phyloP scores from a whole-genome alignment of 2,888 invertebrate genomes.

The Aspidapion aeneum region DNA sequence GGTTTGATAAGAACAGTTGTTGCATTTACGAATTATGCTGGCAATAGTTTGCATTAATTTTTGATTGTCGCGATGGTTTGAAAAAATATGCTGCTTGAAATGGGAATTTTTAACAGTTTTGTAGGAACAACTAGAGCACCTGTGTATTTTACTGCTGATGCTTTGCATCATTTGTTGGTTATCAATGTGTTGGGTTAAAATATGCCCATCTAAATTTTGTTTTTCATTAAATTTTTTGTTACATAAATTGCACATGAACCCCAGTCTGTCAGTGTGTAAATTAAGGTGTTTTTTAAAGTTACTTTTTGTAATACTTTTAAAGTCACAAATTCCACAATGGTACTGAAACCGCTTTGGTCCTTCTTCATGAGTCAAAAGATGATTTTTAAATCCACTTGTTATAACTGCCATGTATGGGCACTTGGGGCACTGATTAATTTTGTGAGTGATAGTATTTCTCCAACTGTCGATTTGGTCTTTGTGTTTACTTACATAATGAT shows the following conservation, averaged over 20 bases:
- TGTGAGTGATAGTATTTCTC: constrained; percentile 4
- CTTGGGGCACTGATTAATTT: constrained; percentile 14
- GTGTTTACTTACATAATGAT: constrained; percentile 20
- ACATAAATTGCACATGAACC: constrained; percentile 1
- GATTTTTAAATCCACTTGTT: background rate
- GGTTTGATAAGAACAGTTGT: no score
- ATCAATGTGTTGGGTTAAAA: background rate
- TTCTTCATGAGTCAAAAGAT: background rate
- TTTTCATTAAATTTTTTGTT: background rate
- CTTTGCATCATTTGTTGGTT: background rate
- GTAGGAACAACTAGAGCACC: background rate
- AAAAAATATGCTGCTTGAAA: no score
- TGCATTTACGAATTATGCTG: no score
- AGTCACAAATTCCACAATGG: background rate
- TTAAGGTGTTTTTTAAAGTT: constrained; percentile 12
- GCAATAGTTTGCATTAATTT: no score
- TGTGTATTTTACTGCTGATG: background rate
- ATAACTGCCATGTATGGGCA: constrained; percentile 9
- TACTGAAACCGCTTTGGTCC: background rate
- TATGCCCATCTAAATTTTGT: background rate
- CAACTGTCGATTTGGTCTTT: constrained; percentile 2
- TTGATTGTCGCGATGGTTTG: no score
- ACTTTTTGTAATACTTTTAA: background rate
- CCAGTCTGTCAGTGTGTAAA: constrained; percentile 5
- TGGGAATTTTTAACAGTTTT: background rate